A percentile compares a stretch with the other conserved stretches of the same genome.
Conservation (phyloP, 2,113 vertebrate genomes). For the Equus quagga region DNA sequence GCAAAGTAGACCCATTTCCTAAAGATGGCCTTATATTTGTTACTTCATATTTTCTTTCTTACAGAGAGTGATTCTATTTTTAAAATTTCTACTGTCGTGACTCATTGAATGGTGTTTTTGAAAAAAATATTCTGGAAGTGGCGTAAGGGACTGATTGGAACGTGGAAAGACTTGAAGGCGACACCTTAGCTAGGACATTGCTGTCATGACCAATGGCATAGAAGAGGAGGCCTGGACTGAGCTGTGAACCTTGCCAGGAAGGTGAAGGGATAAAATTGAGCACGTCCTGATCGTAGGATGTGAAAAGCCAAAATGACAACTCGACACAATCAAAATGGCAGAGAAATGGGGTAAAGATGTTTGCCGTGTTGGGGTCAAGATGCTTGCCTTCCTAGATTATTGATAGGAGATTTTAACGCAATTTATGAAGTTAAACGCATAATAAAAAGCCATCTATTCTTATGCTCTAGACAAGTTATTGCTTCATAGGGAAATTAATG, state of each 20-base stretch:
- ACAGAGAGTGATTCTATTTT: neutral
- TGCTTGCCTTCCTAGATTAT: fast-evolving
- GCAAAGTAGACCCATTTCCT: neutral
- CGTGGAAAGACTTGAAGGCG: neutral
- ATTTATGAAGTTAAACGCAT: neutral
- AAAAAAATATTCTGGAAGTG: neutral
- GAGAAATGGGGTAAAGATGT: fast-evolving
- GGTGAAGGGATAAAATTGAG: neutral
- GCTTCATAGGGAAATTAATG: neutral
- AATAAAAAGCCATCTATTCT: neutral
- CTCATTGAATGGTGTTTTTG: neutral
- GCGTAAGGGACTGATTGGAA: neutral
- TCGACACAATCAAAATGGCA: neutral
- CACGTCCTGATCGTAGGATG: neutral
- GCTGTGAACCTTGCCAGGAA: neutral
- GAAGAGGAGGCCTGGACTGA: fast-evolving
- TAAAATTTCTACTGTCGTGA: neutral
- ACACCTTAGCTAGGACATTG: too few species aligned
- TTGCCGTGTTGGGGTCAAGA: neutral
- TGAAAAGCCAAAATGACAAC: neutral
- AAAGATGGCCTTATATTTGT: neutral
- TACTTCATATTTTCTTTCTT: neutral
- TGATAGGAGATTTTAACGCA: neutral
- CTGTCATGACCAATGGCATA: fast-evolving
- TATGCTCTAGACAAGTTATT: neutral